These are phyloP conservation scores for Danio kyathit DNA, from an alignment of 2,797 vertebrate genomes.

Conservation along the genomic window DNA sequence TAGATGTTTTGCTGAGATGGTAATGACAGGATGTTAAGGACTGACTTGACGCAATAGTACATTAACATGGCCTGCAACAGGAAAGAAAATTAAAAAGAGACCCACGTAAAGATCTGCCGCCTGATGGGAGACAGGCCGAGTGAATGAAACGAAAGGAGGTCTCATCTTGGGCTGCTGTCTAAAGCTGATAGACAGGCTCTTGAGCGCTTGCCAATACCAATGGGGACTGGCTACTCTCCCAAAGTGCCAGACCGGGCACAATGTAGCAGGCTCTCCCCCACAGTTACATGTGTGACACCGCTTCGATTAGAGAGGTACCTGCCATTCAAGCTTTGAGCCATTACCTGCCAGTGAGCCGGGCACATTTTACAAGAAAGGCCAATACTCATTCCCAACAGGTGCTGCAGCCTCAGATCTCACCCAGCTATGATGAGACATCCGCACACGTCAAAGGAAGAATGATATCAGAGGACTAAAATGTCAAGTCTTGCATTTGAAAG, in stretches of 20 bases:
- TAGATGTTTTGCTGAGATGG: not conserved
- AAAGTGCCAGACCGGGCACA: constrained; percentile 23
- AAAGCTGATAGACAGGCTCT: constrained; percentile 45
- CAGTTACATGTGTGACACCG: constrained; percentile 31
- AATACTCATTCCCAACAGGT: constrained; percentile 44
- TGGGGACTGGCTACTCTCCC: constrained; percentile 29
- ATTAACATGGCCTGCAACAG: constrained; percentile 5
- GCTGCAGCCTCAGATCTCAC: constrained; percentile 32
- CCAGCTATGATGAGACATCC: constrained; percentile 38
- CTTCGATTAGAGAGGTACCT: constrained; percentile 38
- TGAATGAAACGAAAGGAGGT: constrained; percentile 16
- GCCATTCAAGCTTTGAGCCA: constrained; percentile 36
- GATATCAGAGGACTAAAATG: constrained; percentile 55
- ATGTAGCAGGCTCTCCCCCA: not conserved
- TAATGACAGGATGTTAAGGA: constrained; percentile 29
- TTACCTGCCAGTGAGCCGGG: constrained; percentile 21
- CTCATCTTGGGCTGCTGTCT: not conserved
- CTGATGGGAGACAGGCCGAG: constrained; percentile 30
- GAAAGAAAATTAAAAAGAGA: constrained; percentile 26
- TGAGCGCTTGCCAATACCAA: constrained; percentile 9
- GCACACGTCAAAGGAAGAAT: constrained; percentile 39
- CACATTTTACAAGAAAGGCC: constrained; percentile 40
- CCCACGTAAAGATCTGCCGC: constrained; percentile 25
- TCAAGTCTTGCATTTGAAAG: constrained; percentile 51
- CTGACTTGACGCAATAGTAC: not conserved